Evolutionary conservation across 2,797 vertebrate species (phyloP), one percentile per base, ranked within the genome.

Genomic region (Hippopotamyrus pictus): DNA sequence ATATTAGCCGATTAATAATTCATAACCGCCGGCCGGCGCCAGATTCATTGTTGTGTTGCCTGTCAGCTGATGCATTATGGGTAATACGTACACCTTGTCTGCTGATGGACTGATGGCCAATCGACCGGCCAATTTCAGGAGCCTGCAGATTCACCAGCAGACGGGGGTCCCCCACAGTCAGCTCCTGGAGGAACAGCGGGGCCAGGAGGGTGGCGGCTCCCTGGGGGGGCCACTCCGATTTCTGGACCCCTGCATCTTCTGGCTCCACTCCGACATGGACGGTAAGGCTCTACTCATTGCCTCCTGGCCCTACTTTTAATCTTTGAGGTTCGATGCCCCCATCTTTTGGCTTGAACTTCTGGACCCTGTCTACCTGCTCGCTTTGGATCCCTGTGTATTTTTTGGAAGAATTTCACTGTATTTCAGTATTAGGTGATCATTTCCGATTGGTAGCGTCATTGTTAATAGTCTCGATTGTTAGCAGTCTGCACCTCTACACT

Each of bases 191-290:
- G 95, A 95, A 91, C 98, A 99, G 93, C 96, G 94, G 91, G 92
- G 93, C 5, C 97, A 98, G 91, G 95, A 97, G 90, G 98, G 98
- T 2, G 97, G 97, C 1, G 95, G 95, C 3, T 96, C 95, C 0
- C 95, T 99, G 17, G 97, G 98, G 41, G 98, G 98, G 0, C 97
- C 98, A 1, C 94, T 99, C 88, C 97, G 96, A 88, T 99, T 97
- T 92, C 95, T 94, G 22, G 93, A 97, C 89, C 95, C 97, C 87
- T 99, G 98, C 94, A 97, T 99, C 93, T 91, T 99, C 90, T 99
- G 98, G 98, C 96, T 99, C 62, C 94, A 97, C 1, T 95, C 96
- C 88, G 96, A 97, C 90, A 97, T 96, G 94, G 94, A 96, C 90
- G 97, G 98, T 99, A 95, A 94, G 89, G 44, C 84, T 0, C 19